Conservation (phyloP, 2,888 invertebrate genomes). For the Eupelmus urozonus region DNA sequence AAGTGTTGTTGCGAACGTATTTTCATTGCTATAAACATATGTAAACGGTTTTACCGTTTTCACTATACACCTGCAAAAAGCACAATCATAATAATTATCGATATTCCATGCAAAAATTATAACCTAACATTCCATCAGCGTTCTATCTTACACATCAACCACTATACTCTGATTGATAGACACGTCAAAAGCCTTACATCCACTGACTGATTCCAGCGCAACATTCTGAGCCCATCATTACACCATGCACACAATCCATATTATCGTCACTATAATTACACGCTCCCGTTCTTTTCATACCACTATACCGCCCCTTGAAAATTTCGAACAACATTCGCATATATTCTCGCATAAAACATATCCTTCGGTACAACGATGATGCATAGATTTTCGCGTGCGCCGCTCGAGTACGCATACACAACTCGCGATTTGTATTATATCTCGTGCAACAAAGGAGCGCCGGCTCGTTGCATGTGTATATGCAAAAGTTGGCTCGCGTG, state of each 20-base stretch:
- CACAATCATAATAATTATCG: too few relatives aligned
- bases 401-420: neutral
- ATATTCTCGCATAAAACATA: neutral
- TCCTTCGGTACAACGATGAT: neutral
- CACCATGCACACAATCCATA: conserved; percentile 12
- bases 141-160: too few relatives aligned
- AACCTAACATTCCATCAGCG: too few relatives aligned
- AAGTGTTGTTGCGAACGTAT: too few relatives aligned
- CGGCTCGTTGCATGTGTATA: conserved; percentile 20
- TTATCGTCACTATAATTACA: conserved; percentile 26
- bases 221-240: conserved; percentile 24
- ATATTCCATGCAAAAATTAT: too few relatives aligned
- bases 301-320: conserved; percentile 4
- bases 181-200: neutral
- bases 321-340: conserved; percentile 1
- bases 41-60: too few relatives aligned
- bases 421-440: conserved; percentile 21
- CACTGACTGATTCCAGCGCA: neutral
- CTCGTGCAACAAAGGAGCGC: conserved; percentile 22
- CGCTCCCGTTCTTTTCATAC: conserved; percentile 1
- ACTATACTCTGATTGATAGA: conserved; percentile 19
- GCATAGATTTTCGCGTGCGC: conserved; percentile 20
- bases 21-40: too few relatives aligned
- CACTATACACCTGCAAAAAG: too few relatives aligned
- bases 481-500: neutral